Percentiles rank a stretch among this genome's conserved stretches.
Evolutionary conservation across 1,140 invertebrate species (phyloP).

Genomic region (Choristoneura fumiferana): DNA sequence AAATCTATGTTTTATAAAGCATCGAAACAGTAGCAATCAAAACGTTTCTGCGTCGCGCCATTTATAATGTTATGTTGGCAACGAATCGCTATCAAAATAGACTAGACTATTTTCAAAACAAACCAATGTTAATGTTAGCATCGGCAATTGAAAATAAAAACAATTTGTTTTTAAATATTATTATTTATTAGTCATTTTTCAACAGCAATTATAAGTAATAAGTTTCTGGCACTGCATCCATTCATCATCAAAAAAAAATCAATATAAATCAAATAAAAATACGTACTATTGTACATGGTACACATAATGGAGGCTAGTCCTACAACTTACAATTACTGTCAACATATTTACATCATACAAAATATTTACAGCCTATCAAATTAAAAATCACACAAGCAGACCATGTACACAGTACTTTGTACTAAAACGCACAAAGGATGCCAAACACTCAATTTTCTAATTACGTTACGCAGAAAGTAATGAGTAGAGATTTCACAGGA

Average conservation of each 20-base stretch:
- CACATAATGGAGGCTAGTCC: slow-evolving; percentile 41
- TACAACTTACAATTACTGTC: slow-evolving; percentile 70
- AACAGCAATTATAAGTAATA: slow-evolving; percentile 71
- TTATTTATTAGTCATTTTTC: slow-evolving; percentile 57
- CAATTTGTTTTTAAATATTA: slow-evolving; percentile 4
- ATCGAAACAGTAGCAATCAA: neutral
- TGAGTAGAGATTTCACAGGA: slow-evolving; percentile 27
- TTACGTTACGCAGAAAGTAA: slow-evolving; percentile 24
- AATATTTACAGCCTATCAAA: slow-evolving; percentile 66
- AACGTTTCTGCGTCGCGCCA: neutral
- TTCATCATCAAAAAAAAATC: slow-evolving; percentile 18
- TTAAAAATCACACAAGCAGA: slow-evolving; percentile 46
- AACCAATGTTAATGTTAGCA: neutral
- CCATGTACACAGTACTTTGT: slow-evolving; percentile 53
- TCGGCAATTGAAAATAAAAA: neutral
- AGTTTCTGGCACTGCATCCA: slow-evolving; percentile 39
- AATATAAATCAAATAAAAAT: slow-evolving; percentile 21
- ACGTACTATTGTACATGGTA: slow-evolving; percentile 23
- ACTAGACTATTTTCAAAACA: slow-evolving; percentile 10
- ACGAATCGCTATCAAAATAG: slow-evolving; percentile 10
- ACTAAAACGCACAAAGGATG: slow-evolving; percentile 79
- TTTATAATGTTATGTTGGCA: slow-evolving; percentile 7
- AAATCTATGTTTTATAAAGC: neutral
- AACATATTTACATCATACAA: slow-evolving; percentile 59
- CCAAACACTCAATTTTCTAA: slow-evolving; percentile 29